These are phyloP conservation scores for Meloidogyne exigua DNA, from an alignment of 1,140 invertebrate species.

Conservation along the genomic window DNA sequence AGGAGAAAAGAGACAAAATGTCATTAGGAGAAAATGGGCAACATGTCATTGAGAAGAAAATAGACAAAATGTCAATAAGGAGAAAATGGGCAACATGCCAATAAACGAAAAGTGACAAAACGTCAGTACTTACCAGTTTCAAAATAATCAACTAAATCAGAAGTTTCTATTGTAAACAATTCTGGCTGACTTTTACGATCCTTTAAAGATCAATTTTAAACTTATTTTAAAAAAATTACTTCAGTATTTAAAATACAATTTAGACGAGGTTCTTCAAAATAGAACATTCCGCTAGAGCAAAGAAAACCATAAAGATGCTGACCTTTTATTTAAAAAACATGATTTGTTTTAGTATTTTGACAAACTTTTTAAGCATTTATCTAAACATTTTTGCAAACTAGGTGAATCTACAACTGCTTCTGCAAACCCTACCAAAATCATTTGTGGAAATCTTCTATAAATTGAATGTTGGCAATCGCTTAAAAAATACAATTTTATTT, in stretches of 20 bases:
- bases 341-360: neutral
- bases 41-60: neutral
- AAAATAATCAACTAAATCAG: conserved; percentile 63
- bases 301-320: conserved; percentile 55
- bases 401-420: conserved; percentile 61
- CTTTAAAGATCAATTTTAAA: conserved; percentile 58
- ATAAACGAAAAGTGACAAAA: neutral
- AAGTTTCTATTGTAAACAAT: conserved; percentile 59
- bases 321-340: neutral
- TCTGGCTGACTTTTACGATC: conserved; percentile 55
- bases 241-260: conserved; percentile 8
- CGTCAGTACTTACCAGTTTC: conserved; percentile 42
- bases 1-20: neutral
- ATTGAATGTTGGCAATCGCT: conserved; percentile 52
- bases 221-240: conserved; percentile 26
- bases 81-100: no score
- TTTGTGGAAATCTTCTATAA: conserved; percentile 60
- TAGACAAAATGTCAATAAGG: neutral
- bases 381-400: conserved; percentile 59
- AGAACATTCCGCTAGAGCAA: conserved; percentile 60
- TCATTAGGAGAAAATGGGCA: neutral
- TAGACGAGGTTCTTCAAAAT: conserved; percentile 51
- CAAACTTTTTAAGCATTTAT: conserved; percentile 58
- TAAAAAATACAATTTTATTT: conserved; percentile 9
- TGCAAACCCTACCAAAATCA: conserved; percentile 63